Evolutionary conservation across 2,888 invertebrate genomes (phyloP).

Genomic region (Nasonovia ribisnigri): DNA sequence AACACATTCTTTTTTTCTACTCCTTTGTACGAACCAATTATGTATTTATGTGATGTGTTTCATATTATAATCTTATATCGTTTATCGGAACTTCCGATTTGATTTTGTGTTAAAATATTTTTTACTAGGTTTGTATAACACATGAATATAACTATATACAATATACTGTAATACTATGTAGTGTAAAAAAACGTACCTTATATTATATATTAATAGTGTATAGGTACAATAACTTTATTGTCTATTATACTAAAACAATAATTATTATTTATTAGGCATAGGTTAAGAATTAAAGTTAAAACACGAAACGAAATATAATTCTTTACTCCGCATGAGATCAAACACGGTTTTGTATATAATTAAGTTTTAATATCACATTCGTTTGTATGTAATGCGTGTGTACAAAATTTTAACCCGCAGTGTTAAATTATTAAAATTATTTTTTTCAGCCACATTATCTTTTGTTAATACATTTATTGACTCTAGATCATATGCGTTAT

Average conservation of each 20-base stretch:
- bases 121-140: not conserved
- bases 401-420: not conserved
- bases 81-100: conserved; percentile 28
- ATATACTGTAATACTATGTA: not conserved
- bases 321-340: not conserved
- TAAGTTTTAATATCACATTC: not conserved
- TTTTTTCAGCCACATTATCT: not conserved
- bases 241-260: not conserved
- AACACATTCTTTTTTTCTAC: conserved; percentile 8
- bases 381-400: not conserved
- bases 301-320: not conserved
- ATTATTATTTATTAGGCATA: not conserved
- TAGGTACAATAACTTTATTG: not conserved
- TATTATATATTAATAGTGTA: not conserved
- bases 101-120: not conserved
- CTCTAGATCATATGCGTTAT: not conserved
- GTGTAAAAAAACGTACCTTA: not conserved
- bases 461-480: not conserved
- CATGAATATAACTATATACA: not conserved
- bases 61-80: not conserved
- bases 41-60: conserved; percentile 36
- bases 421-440: not conserved
- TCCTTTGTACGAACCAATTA: conserved; percentile 34
- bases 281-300: not conserved
- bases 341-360: not conserved